These are phyloP conservation scores for Trichacis sp. DNA, from an alignment of 2,888 invertebrate species.

Conservation along the genomic window DNA sequence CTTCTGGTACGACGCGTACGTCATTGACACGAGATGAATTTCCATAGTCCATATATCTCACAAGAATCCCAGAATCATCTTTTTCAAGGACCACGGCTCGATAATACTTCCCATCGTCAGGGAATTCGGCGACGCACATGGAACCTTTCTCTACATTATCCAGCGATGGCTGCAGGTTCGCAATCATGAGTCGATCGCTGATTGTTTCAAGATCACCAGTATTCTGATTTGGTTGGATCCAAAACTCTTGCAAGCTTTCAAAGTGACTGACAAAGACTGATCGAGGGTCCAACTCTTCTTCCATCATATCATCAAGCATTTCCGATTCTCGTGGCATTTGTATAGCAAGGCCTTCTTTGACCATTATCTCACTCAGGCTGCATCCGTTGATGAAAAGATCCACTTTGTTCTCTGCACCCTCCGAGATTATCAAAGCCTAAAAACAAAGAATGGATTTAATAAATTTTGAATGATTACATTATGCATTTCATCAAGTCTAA, in stretches of 20 bases:
- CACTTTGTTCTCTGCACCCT: slow-evolving; percentile 58
- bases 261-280: slow-evolving; percentile 78
- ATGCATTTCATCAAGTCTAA: no score
- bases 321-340: slow-evolving; percentile 19
- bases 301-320: neutral
- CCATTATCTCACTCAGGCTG: slow-evolving; percentile 55
- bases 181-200: slow-evolving; percentile 72
- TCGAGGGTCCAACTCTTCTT: slow-evolving; percentile 57
- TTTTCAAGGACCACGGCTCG: slow-evolving; percentile 75
- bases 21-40: slow-evolving; percentile 75
- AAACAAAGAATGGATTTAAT: neutral
- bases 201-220: slow-evolving; percentile 74
- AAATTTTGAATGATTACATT: no score
- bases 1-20: slow-evolving; percentile 73
- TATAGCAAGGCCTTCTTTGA: slow-evolving; percentile 51
- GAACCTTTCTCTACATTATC: slow-evolving; percentile 73
- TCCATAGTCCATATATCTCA: slow-evolving; percentile 83
- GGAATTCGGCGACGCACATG: slow-evolving; percentile 76
- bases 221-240: slow-evolving; percentile 78
- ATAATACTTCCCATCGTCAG: slow-evolving; percentile 78
- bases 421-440: slow-evolving; percentile 57
- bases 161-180: slow-evolving; percentile 71
- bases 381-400: slow-evolving; percentile 65
- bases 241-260: slow-evolving; percentile 79
- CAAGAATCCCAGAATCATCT: slow-evolving; percentile 71